Percentiles rank a stretch among this genome's conserved stretches.
Conservation (phyloP, 2,113 vertebrate species). For the Crotalus helleri region DNA sequence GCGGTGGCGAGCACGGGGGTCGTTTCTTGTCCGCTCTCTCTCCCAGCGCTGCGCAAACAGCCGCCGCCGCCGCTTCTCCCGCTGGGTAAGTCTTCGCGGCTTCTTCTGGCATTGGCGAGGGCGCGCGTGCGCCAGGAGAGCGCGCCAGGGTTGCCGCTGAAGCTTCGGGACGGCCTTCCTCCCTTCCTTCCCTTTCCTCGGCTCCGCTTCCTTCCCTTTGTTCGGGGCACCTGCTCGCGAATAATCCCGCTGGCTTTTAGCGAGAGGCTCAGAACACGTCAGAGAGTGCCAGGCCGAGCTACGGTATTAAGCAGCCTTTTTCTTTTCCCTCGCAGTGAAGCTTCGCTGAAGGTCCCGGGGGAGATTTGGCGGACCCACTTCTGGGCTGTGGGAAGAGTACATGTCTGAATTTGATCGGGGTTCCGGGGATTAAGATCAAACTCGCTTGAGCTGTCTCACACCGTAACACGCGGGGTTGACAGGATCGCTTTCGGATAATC, state of each 20-base stretch:
- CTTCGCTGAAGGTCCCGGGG: background rate
- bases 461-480: background rate
- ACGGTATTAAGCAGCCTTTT: background rate
- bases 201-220: background rate
- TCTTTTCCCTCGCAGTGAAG: background rate
- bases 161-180: background rate
- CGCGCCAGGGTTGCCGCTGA: background rate
- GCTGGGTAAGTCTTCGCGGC: background rate
- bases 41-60: background rate
- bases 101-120: background rate
- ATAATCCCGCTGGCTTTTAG: background rate
- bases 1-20: background rate
- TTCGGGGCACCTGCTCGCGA: background rate
- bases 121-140: background rate
- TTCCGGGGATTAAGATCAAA: too few species aligned
- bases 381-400: background rate
- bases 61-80: background rate
- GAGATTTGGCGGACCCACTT: background rate
- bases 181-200: background rate
- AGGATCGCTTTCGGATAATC: background rate
- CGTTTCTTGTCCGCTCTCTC: background rate
- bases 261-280: background rate
- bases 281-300: background rate
- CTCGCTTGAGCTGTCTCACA: too few species aligned
- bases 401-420: background rate